phyloP scores from a whole-genome alignment of 2,113 vertebrate genomes.

The Vidua chalybeata region DNA sequence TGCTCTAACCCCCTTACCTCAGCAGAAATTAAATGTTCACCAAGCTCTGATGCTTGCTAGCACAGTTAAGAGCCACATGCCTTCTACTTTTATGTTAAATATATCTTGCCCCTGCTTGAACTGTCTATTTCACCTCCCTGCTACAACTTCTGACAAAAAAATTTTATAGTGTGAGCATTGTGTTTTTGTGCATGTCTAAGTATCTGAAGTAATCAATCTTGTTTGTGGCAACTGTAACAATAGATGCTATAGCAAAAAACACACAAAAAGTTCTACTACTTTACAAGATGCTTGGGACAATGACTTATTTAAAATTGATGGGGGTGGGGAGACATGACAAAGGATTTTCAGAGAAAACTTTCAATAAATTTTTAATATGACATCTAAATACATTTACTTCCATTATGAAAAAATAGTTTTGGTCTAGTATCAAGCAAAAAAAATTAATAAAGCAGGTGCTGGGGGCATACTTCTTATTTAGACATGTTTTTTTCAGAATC shows the following conservation, averaged over 20 bases:
- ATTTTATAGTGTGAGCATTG: rapidly evolving
- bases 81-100: background rate
- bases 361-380: background rate
- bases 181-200: background rate
- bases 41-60: background rate
- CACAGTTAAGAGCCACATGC: background rate
- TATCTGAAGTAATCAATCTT: background rate
- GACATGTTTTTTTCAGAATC: background rate
- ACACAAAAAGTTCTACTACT: background rate
- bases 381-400: background rate
- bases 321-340: background rate
- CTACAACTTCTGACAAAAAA: background rate
- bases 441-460: background rate
- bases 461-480: background rate
- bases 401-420: background rate
- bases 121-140: background rate
- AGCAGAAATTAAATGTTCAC: background rate
- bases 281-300: background rate
- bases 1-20: background rate
- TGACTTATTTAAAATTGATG: background rate
- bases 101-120: background rate
- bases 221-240: background rate
- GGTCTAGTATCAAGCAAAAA: background rate
- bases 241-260: background rate
- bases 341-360: background rate